Base-by-base conservation (phyloP, 2,113 vertebrate genomes). In the Natator depressus region DNA sequence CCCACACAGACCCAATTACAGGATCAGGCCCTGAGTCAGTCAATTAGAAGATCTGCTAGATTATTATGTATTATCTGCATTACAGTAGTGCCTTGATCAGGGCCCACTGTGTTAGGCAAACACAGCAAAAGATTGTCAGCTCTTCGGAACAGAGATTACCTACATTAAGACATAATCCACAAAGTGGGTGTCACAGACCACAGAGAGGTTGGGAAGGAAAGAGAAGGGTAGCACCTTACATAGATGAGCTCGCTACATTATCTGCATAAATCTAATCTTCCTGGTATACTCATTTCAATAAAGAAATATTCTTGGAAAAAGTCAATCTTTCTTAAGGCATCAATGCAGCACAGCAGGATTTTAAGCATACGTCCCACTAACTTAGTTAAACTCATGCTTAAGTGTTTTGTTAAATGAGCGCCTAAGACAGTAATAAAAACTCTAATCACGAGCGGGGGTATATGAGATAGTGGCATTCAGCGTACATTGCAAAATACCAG, bases 401-500 rank as follows among this genome's bases (percentile, higher is more conserved):
- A 3, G 11, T 8, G 7, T n/a, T 75, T 55, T 6, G 2, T 22
- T 24, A 76, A 50, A 47, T 8, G 31, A 75, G 51, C 53, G 80
- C 4, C 27, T 76, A 53, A 55, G 84, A 38, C 24, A n/a, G 49
- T 10, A 4, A 4, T 19, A 51, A 0, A 2, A 31, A 42, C 31
- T 22, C 75, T 1, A 0, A 54, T 0, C 0, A 51, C 2, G 1
- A 49, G 1, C 47, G 16, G 3, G 9, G 49, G 11, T 25, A 5
- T 2, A 1, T 1, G 0, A 2, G 55, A 65, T 84, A 0, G 1
- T 0, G 5, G 4, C 20, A 46, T n/a, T 51, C 59, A 55, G 65
- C 0, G 1, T 2, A 16, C 20, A 35, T n/a, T 54, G 2, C 16
- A 1, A 38, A 59, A 57, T 3, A 13, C 65, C 14, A 49, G 24